Percentiles rank a stretch among this genome's conserved stretches.
These are phyloP conservation scores for Vireo griseus DNA, from an alignment of 2,797 vertebrate genomes.

Conservation along the genomic window DNA sequence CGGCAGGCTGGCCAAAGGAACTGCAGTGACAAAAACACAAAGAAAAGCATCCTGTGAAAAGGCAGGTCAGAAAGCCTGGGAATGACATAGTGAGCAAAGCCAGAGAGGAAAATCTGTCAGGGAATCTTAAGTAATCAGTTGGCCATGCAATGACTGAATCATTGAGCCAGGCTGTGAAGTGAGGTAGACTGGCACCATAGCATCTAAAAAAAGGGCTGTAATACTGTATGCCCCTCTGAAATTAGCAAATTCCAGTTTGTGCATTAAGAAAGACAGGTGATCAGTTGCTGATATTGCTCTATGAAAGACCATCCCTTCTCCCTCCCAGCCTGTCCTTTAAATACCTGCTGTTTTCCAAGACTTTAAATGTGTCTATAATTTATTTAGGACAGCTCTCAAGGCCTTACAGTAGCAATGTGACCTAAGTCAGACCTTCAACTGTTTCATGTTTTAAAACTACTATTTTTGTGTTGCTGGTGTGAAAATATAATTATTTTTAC, in stretches of 20 bases:
- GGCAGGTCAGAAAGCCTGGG: neutral
- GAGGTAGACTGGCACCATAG: constrained; percentile 66
- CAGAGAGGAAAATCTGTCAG: constrained; percentile 40
- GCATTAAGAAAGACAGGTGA: constrained; percentile 16
- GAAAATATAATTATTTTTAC: constrained; percentile 22
- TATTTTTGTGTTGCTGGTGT: neutral
- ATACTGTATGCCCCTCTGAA: constrained; percentile 54
- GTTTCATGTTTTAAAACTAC: neutral
- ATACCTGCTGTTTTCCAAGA: neutral
- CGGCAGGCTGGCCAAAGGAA: neutral
- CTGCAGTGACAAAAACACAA: neutral
- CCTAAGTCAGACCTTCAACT: neutral
- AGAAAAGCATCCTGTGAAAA: constrained; percentile 31
- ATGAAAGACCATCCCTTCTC: neutral
- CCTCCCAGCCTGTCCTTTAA: neutral
- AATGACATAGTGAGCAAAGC: neutral
- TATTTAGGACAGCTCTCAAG: neutral
- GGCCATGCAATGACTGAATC: constrained; percentile 62
- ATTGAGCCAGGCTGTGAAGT: constrained; percentile 37
- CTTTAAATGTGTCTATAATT: neutral
- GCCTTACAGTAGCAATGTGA: neutral
- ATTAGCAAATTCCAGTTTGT: constrained; percentile 29
- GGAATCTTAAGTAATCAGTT: constrained; percentile 61
- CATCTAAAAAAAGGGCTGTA: constrained; percentile 65
- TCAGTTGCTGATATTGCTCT: constrained; percentile 12